Conservation (phyloP, 2,113 vertebrate species). For the Choloepus hoffmanni region DNA sequence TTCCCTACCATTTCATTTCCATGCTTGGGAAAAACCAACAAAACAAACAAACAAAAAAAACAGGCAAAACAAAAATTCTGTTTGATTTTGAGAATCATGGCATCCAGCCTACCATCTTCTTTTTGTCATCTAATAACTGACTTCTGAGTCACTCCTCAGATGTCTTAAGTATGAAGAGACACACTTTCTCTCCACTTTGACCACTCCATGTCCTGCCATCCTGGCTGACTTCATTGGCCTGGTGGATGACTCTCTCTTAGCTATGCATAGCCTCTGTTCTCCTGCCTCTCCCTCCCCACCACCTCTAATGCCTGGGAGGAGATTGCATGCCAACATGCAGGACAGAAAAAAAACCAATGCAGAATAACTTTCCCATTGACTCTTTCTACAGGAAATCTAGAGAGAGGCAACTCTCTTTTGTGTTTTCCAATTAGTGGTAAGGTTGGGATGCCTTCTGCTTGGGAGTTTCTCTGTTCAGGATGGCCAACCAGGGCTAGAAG, state of each 20-base stretch:
- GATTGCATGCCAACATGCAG: not conserved
- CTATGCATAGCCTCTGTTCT: not conserved
- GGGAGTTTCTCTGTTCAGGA: slow-evolving; percentile 4
- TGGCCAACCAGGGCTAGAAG: not conserved
- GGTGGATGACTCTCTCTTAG: not conserved
- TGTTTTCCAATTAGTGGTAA: not conserved
- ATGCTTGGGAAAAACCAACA: not conserved
- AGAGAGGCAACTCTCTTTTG: not conserved
- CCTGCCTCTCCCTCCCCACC: not conserved
- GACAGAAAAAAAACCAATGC: not conserved
- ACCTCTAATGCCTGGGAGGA: not conserved
- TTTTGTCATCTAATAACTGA: not conserved
- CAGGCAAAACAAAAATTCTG: not conserved
- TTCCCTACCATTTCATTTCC: not conserved
- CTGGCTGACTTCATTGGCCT: not conserved
- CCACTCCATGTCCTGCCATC: not conserved
- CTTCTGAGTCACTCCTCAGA: not conserved
- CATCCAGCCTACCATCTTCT: not conserved
- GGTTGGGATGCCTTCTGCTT: not conserved
- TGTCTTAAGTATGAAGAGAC: not conserved
- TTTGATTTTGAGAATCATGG: slow-evolving; percentile 27
- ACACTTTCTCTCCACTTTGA: not conserved
- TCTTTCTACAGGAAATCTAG: not conserved
- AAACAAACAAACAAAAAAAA: not conserved
- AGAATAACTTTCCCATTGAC: not conserved